Base-by-base conservation (phyloP, 2,888 invertebrate species). In the Heteropelma amictum region DNA sequence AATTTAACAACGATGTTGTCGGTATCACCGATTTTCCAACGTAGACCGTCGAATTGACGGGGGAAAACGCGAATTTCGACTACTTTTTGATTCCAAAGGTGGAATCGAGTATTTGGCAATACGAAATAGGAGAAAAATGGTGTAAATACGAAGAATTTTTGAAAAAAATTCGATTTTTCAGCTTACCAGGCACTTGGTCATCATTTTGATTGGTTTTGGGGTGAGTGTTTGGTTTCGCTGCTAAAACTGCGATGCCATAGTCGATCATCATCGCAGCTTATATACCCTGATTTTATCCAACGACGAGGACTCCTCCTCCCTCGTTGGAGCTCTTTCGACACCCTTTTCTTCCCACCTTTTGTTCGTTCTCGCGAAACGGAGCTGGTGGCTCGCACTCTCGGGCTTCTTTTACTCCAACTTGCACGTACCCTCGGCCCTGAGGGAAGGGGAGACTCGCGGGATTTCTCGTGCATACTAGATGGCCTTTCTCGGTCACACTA, bases 161-260 rank as follows among this genome's bases (percentile, higher is more conserved):
- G 1, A 47, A 40, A 40, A 35, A 47, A 6, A 63, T 1, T 6
- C n/a, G 26, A 61, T 42, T 19, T 45, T 45, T 7, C 54, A 30
- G 85, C 87, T 87, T 82, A 88, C 87, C 72, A 87, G 71, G 80
- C 83, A 80, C 80, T 87, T 87, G 83, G 81, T 80, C 81, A 83
- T 81, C 86, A 87, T 87, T 83, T 86, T 86, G 77, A 53, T 78
- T 72, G 74, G 42, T 64, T 77, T 77, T 61, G 64, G 69, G 45
- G 42, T 42, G 38, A 80, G 76, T 53, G 78, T 81, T 61, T 68
- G 68, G 74, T 72, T 72, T 77, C 77, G 81, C 82, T 80, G 77
- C 65, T 71, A 79, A 78, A 80, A 85, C 86, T 87, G 87, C 80
- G 85, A 84, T 85, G 80, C 45, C 69, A 68, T 67, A n/a, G 38